Base-by-base conservation (phyloP, 2,888 invertebrate genomes). In the Cylloceria caligata region DNA sequence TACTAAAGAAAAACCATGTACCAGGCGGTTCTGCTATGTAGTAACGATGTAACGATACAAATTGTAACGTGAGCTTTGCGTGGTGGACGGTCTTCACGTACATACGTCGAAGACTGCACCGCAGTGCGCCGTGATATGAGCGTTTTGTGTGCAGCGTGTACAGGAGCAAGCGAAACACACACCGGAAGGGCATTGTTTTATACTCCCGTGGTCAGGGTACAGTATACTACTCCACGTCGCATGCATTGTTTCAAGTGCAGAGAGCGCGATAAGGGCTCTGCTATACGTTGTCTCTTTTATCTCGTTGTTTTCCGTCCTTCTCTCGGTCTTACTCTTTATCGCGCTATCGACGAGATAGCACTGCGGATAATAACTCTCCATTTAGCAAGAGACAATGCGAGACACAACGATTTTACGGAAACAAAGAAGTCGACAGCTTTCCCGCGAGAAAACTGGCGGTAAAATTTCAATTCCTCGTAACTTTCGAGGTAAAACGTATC, bases 131-230 rank as follows among this genome's bases (percentile, higher is more conserved):
- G 52, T 52, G 52, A 45, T 45, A 45, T 52, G 52, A 19, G 11
- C 42, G n/a, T 5, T 30, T 5, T 3, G 30, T n/a, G 30, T n/a
- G 45, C 45, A 42, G 42, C 42, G n/a, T 30, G 16, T 16, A 45
- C 13, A n/a, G n/a, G 16, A 52, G 19, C 45, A 77, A 83, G 72
- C 71, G 87, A 88, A 88, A 88, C 74, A 71, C 69, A 85, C 83
- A 84, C 88, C 88, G 88, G 88, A 88, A 88, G 84, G 71, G 81
- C 85, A 87, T 88, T 87, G 88, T 88, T 83, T 45, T 47, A 27
- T 30, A 74, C 45, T 47, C 57, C 11, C 34, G 60, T 34, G 68
- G 49, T 39, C 39, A 49, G 72, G 21, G 60, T 49, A 49, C 21
- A 49, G 49, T 21, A 21, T 49, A 49, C 19, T 49, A 11, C 19